Conservation (phyloP, 2,797 vertebrate genomes). For the Petrocephalus sullivani region DNA sequence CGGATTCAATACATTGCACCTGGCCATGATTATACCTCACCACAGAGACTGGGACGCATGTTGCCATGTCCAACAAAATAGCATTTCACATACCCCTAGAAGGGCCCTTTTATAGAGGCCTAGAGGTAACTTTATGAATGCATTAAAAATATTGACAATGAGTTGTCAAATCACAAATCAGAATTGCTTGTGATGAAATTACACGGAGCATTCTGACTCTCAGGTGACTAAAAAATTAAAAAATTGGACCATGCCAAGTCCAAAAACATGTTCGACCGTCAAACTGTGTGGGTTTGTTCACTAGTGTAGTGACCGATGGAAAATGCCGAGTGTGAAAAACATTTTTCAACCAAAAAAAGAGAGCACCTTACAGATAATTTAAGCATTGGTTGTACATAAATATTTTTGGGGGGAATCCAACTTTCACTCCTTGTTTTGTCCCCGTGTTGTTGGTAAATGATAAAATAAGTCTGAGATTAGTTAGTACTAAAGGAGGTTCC, state of each 20-base stretch:
- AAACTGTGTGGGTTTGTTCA: neutral
- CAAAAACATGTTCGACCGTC: too few species aligned
- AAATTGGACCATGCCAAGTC: slow-evolving; percentile 48
- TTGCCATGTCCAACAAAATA: neutral
- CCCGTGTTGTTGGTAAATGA: slow-evolving; percentile 53
- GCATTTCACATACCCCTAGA: neutral
- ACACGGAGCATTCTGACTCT: slow-evolving; percentile 26
- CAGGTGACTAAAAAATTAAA: slow-evolving; percentile 46
- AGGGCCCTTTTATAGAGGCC: neutral
- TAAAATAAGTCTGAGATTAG: slow-evolving; percentile 54
- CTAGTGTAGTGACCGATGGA: slow-evolving; percentile 23
- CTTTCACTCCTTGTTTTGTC: slow-evolving; percentile 45
- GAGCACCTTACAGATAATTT: slow-evolving; percentile 28
- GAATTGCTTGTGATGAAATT: neutral
- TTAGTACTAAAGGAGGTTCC: slow-evolving; percentile 48
- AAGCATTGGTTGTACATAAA: slow-evolving; percentile 33
- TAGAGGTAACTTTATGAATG: neutral
- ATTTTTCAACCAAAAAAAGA: neutral
- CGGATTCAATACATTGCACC: neutral
- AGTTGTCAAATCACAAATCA: neutral
- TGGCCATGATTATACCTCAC: neutral
- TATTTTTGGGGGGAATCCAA: slow-evolving; percentile 28
- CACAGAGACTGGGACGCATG: neutral
- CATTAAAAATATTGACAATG: neutral
- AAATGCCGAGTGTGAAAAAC: slow-evolving; percentile 18